Base-by-base conservation (phyloP, 2,888 invertebrate species). In the Dysmachus trigonus region DNA sequence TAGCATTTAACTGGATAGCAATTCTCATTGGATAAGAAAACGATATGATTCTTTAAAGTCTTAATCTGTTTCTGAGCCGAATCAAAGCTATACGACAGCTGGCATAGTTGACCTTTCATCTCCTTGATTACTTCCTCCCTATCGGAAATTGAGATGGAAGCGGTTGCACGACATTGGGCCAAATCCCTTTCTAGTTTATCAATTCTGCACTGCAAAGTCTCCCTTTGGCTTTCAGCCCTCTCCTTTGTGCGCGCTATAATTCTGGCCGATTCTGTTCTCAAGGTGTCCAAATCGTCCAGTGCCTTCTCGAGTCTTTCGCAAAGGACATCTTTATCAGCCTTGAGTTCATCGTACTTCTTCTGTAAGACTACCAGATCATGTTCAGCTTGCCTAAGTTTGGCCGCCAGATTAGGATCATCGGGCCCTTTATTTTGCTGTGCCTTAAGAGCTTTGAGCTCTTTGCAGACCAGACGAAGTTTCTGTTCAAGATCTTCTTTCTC, bases 61-160 rank as follows among this genome's bases (percentile, higher is more conserved):
- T 91, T 90, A 51, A 92, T 92, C 86, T 92, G 92, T 83, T 90
- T 91, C 89, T 92, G 91, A 1, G 92, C 91, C 5, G 91, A 90
- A 86, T 92, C 91, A 71, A 92, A 92, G 81, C 91, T 91, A 85
- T 90, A 90, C 7, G 91, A 91, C 13, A 92, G 87, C 7, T 90
- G 90, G 53, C 91, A 90, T 2, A 92, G 88, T 86, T 92, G 91
- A 2, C 89, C 89, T 87, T 92, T 91, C 86, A 92, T 88, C 85
- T 91, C 91, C 41, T 90, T 90, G 71, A 92, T 92, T 0, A 91
- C 88, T 31, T 90, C 91, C 85, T 92, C 92, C 0, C 92, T 90
- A 82, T 92, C 92, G 83, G 91, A 90, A 10, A 92, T 89, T 4
- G 91, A 87, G 35, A 90, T 89, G 1, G 89, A 89, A 3, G 92